These are phyloP conservation scores for Prietella phreatophila DNA, from an alignment of 2,113 vertebrate genomes.

Conservation along the genomic window DNA sequence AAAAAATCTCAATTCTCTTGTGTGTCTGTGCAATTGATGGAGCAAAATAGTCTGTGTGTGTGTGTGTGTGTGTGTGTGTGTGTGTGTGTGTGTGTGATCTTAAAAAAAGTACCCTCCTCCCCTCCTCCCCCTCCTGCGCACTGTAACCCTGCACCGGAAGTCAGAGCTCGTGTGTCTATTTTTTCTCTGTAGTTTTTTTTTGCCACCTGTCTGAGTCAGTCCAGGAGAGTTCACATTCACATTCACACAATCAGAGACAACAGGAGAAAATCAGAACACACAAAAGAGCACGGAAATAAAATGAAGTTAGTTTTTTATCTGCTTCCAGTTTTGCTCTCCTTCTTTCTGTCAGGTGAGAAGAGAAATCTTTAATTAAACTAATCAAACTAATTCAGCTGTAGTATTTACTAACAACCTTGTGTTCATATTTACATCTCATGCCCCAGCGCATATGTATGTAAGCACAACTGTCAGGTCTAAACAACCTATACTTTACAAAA, in stretches of 20 bases:
- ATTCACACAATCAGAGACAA: constrained; percentile 26
- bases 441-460: neutral
- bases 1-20: neutral
- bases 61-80: constrained; percentile 2
- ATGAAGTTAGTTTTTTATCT: constrained; percentile 28
- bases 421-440: neutral
- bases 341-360: constrained; percentile 43
- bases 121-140: neutral
- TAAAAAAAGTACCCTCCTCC: neutral
- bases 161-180: constrained; percentile 35
- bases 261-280: neutral
- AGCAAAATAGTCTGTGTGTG: neutral
- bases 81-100: neutral
- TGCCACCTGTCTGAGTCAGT: constrained; percentile 50
- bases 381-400: neutral
- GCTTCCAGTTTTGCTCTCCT: constrained; percentile 20
- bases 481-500: neutral
- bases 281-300: neutral
- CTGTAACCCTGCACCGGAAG: neutral
- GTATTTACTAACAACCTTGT: neutral
- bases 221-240: constrained; percentile 7
- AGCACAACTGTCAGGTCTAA: neutral
- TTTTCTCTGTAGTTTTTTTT: constrained; percentile 5
- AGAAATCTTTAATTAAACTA: neutral
- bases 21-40: too few relatives aligned